phyloP scores from a whole-genome alignment of 2,888 invertebrate species.

The Drosophila leonis region DNA sequence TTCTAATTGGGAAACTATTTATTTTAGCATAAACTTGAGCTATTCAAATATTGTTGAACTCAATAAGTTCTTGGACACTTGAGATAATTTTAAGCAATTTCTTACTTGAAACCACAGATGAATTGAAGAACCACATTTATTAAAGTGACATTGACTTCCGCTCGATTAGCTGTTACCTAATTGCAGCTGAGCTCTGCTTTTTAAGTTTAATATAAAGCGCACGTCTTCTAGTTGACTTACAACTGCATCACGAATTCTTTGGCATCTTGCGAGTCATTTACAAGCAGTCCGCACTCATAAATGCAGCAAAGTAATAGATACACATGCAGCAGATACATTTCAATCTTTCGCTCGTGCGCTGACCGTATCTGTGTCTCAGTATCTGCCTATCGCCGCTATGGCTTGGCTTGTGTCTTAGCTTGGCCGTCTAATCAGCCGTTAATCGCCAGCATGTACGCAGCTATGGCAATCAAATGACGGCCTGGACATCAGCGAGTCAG shows the following conservation, averaged over 20 bases:
- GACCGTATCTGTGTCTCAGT: conserved; percentile 42
- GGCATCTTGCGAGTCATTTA: conserved; percentile 31
- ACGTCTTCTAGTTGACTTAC: conserved; percentile 22
- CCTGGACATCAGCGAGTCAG: conserved; percentile 44
- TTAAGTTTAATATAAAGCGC: conserved; percentile 1
- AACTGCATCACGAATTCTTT: conserved; percentile 26
- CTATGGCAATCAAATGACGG: conserved; percentile 54
- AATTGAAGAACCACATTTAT: neutral
- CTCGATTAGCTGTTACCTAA: conserved; percentile 23
- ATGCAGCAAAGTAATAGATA: conserved; percentile 37
- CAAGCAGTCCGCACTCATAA: conserved; percentile 25
- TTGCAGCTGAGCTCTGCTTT: conserved; percentile 21
- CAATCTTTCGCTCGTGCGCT: conserved; percentile 53
- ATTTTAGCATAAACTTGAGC: too few relatives aligned
- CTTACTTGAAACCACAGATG: too few relatives aligned
- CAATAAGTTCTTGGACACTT: neutral
- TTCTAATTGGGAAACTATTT: neutral
- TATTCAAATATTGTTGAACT: neutral
- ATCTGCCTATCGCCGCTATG: conserved; percentile 45
- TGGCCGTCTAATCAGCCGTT: conserved; percentile 69
- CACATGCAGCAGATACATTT: conserved; percentile 64
- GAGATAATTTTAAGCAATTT: neutral
- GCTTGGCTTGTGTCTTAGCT: neutral
- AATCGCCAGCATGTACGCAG: conserved; percentile 67
- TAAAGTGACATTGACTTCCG: conserved; percentile 5